Percentiles rank a stretch among this genome's conserved stretches.
Conservation (phyloP, 2,888 invertebrate genomes). For the Zygaena filipendulae region DNA sequence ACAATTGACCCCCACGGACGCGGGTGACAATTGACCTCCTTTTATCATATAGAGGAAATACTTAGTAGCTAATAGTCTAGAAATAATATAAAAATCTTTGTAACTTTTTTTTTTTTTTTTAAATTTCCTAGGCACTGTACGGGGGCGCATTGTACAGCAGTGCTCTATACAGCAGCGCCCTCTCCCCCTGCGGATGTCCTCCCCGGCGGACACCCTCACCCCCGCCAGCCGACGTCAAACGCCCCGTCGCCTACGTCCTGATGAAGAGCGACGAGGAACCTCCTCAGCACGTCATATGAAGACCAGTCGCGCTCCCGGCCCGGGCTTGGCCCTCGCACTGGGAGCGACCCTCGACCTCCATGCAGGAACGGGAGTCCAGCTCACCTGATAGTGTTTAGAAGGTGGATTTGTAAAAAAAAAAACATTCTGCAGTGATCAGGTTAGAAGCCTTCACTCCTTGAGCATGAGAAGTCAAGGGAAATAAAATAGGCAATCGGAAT, state of each 20-base stretch:
- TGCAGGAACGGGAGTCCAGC: slow-evolving; percentile 41
- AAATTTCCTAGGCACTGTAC: slow-evolving; percentile 49
- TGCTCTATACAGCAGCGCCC: slow-evolving; percentile 50
- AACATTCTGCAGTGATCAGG: slow-evolving; percentile 12
- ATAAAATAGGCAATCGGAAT: too few relatives aligned
- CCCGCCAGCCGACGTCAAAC: slow-evolving; percentile 48
- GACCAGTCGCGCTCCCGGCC: slow-evolving; percentile 85
- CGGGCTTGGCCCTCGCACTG: slow-evolving; percentile 63
- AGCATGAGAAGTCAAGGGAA: too few relatives aligned
- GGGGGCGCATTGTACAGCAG: slow-evolving; percentile 59
- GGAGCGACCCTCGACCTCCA: slow-evolving; percentile 59
- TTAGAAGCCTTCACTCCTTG: too few relatives aligned
- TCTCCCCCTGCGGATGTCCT: slow-evolving; percentile 58
- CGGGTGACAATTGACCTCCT: too few relatives aligned
- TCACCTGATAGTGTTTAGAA: slow-evolving; percentile 56
- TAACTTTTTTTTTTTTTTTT: too few relatives aligned
- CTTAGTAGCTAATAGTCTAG: too few relatives aligned
- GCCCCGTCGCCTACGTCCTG: slow-evolving; percentile 72
- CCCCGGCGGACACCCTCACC: slow-evolving; percentile 55
- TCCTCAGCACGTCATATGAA: slow-evolving; percentile 82
- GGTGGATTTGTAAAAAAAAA: too few relatives aligned
- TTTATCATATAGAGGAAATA: too few relatives aligned
- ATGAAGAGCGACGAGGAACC: slow-evolving; percentile 72
- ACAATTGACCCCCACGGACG: too few relatives aligned
- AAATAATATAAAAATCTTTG: too few relatives aligned